Evolutionary conservation across 2,113 vertebrate genomes (phyloP), one percentile per base, ranked within the genome.

Genomic region (Alligator mississippiensis): DNA sequence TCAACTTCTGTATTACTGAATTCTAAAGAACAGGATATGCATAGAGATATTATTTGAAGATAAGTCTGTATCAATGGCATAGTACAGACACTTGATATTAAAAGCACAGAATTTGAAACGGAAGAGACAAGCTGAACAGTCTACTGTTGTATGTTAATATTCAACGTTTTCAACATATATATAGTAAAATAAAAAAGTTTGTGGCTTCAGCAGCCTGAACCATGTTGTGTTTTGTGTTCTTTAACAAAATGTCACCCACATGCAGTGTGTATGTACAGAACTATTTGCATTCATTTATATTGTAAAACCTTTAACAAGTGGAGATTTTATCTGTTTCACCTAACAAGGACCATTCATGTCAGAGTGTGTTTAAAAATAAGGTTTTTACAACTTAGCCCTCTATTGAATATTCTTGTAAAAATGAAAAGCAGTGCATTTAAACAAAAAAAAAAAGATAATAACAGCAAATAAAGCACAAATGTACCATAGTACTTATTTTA

Each of bases 71-170:
- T 70, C 87, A 79, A 89, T 72, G 90, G 54, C 2, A 1, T 90
- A 95, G 85, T 58, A 62, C 81, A 91, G 72, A 89, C 89, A 87
- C 47, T 1, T 93, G 24, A 78, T 85, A 81, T 15, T 47, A 92
- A 92, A 97, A 97, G 95, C 96, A 96, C 91, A 97, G 93, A 92
- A 81, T 80, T 81, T n/a, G 82, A 94, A 92, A 87, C 57, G 24
- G 57, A 84, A 94, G 85, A 2, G 83, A 93, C 90, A 93, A 95
- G 90, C 76, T 88, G 77, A 94, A 90, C 89, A 90, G 90, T 92
- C 84, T 94, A 90, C 87, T 93, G 77, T 94, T 86, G 25, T 92
- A 82, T 92, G 85, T 93, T 85, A 95, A 89, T 96, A 84, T 89
- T 79, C 87, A 81, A 85, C 88, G 82, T 54, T 96, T 97, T 90